Evolutionary conservation across 2,888 invertebrate species (phyloP).

Genomic region (Kryphioiulus occultus): DNA sequence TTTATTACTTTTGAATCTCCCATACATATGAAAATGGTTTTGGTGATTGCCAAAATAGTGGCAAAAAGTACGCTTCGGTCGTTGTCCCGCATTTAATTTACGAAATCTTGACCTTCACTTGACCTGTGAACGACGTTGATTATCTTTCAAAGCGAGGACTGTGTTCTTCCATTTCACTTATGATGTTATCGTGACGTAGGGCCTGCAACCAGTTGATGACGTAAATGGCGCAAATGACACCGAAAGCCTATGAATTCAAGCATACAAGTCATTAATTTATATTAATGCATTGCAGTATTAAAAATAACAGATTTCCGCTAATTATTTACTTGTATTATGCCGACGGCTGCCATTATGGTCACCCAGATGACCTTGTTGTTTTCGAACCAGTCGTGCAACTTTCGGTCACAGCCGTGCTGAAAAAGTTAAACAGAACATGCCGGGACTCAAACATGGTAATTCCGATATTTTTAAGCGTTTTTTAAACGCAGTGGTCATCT

Average conservation of each 20-base stretch:
- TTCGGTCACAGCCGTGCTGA: slow-evolving; percentile 60
- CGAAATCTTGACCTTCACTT: no score
- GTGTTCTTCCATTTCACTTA: slow-evolving; percentile 39
- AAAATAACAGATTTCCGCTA: no score
- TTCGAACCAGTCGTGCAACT: slow-evolving; percentile 60
- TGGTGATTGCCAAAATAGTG: no score
- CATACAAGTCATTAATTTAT: neutral
- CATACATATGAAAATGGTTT: no score
- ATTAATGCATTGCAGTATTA: no score
- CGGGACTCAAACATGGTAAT: neutral
- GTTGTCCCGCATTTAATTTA: no score
- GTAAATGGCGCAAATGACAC: slow-evolving; percentile 44
- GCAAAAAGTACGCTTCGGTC: no score
- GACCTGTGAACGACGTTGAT: neutral
- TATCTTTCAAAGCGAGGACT: slow-evolving; percentile 3
- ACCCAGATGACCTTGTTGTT: slow-evolving; percentile 61
- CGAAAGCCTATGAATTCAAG: slow-evolving; percentile 8
- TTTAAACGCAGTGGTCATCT: no score
- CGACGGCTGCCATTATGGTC: slow-evolving; percentile 58
- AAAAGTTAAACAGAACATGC: neutral
- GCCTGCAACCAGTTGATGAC: neutral
- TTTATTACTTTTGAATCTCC: no score
- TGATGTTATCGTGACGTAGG: slow-evolving; percentile 40
- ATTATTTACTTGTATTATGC: slow-evolving; percentile 57
- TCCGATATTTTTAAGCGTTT: no score